phyloP scores from a whole-genome alignment of 2,888 invertebrate genomes.

The Phaonia tiefii region DNA sequence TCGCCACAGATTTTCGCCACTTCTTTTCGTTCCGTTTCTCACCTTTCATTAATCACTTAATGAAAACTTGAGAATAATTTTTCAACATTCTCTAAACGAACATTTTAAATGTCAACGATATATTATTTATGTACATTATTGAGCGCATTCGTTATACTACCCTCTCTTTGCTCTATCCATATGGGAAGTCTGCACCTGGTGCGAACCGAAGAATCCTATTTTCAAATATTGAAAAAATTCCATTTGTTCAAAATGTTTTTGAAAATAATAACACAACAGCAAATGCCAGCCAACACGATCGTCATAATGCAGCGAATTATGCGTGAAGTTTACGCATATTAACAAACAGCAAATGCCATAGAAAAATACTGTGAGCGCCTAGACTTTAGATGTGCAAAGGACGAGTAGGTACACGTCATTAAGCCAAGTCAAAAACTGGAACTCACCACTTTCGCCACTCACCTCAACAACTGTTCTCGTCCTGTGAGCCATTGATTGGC shows the following conservation, averaged over 20 bases:
- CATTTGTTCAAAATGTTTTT: slow-evolving; percentile 53
- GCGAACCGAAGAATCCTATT: slow-evolving; percentile 14
- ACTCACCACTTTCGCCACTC: slow-evolving; percentile 49
- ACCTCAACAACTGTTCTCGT: slow-evolving; percentile 55
- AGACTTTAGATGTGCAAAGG: too few relatives aligned
- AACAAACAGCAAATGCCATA: slow-evolving; percentile 66
- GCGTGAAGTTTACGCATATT: slow-evolving; percentile 80
- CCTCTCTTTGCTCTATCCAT: slow-evolving; percentile 1
- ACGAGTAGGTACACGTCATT: not conserved
- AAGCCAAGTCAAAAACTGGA: slow-evolving; percentile 7
- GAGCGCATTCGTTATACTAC: slow-evolving; percentile 15
- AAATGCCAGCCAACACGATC: slow-evolving; percentile 56
- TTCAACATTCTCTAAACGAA: slow-evolving; percentile 42
- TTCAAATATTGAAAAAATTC: slow-evolving; percentile 46
- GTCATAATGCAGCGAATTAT: slow-evolving; percentile 74
- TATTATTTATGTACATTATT: slow-evolving; percentile 12
- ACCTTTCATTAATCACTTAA: slow-evolving; percentile 24
- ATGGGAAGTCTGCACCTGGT: slow-evolving; percentile 53
- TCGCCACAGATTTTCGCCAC: not conserved
- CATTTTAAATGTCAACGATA: slow-evolving; percentile 49
- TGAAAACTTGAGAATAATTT: slow-evolving; percentile 28
- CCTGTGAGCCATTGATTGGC: slow-evolving; percentile 19
- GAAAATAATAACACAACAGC: slow-evolving; percentile 40
- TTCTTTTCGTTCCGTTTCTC: not conserved
- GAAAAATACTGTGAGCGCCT: not conserved